Evolutionary conservation across 2,797 vertebrate genomes (phyloP).

Genomic region (Ctenopoma multispine): DNA sequence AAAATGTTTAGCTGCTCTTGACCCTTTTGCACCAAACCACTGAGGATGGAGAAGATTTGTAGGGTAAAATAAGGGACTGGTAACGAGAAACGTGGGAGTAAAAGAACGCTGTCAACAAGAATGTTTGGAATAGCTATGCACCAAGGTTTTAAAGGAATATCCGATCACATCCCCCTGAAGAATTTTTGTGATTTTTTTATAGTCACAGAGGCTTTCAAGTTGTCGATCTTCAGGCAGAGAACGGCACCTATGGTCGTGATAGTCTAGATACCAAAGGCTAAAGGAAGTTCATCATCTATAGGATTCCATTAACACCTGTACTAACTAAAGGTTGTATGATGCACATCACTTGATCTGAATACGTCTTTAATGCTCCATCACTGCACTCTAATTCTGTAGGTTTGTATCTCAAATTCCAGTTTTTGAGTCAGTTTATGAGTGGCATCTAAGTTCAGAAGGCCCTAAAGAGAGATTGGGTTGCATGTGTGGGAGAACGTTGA

Average conservation of each 20-base stretch:
- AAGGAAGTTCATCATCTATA: constrained; percentile 66
- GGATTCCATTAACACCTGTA: constrained; percentile 71
- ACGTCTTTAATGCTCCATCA: constrained; percentile 62
- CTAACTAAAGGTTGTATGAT: constrained; percentile 80
- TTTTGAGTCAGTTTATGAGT: constrained; percentile 54
- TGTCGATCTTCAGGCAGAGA: constrained; percentile 60
- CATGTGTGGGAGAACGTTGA: constrained; percentile 57
- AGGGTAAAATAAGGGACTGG: constrained; percentile 54
- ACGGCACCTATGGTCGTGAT: constrained; percentile 50
- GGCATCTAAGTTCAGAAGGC: constrained; percentile 52
- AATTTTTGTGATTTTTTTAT: constrained; percentile 59
- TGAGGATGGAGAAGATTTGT: constrained; percentile 60
- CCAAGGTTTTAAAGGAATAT: constrained; percentile 73
- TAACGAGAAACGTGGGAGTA: constrained; percentile 29
- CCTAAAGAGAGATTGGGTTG: constrained; percentile 42
- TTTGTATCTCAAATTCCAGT: constrained; percentile 54
- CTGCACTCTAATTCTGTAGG: constrained; percentile 64
- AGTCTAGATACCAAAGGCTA: constrained; percentile 79
- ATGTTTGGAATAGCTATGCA: constrained; percentile 71
- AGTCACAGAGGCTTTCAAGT: constrained; percentile 65
- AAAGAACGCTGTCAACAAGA: constrained; percentile 53
- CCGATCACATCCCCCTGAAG: constrained; percentile 64
- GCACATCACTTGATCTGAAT: constrained; percentile 60
- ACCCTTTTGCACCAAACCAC: constrained; percentile 78
- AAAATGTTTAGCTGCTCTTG: constrained; percentile 70